phyloP scores from a whole-genome alignment of 2,113 vertebrate genomes.

The Bubo blakistoni region DNA sequence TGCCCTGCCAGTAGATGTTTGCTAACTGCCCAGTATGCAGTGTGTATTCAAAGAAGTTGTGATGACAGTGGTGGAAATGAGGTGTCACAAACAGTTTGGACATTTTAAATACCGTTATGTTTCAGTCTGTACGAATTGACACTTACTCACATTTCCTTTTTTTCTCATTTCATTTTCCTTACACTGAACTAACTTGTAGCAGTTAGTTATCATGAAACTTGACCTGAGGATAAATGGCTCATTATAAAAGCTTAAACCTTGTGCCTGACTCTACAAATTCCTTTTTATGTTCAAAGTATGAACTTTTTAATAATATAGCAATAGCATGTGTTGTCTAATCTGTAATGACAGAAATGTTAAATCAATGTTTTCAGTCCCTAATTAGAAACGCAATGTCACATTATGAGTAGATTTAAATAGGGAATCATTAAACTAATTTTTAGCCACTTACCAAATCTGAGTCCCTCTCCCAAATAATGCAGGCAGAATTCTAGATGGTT shows the following conservation, averaged over 20 bases:
- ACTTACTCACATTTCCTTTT: conserved; percentile 8
- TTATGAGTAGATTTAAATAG: not conserved
- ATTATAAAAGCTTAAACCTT: conserved; percentile 3
- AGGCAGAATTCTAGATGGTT: not conserved
- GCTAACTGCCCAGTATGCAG: not conserved
- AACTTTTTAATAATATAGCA: not conserved
- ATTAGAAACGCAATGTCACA: not conserved
- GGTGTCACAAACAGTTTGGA: not conserved
- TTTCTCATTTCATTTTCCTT: conserved; percentile 35
- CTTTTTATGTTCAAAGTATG: not conserved
- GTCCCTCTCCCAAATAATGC: not conserved
- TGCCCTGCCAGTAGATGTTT: not conserved
- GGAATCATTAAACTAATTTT: conserved; percentile 45
- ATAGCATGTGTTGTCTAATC: not conserved
- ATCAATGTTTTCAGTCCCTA: not conserved
- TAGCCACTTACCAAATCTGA: conserved; percentile 4
- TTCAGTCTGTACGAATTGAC: not conserved
- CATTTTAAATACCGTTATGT: not conserved
- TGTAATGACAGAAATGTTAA: conserved; percentile 32
- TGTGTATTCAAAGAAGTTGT: not conserved
- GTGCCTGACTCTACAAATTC: not conserved
- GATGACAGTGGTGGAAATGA: not conserved
- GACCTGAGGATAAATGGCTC: conserved; percentile 26
- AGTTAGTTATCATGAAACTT: conserved; percentile 12
- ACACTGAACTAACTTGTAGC: not conserved